Evolutionary conservation across 2,113 vertebrate genomes (phyloP).

Genomic region (Epinephelus moara): DNA sequence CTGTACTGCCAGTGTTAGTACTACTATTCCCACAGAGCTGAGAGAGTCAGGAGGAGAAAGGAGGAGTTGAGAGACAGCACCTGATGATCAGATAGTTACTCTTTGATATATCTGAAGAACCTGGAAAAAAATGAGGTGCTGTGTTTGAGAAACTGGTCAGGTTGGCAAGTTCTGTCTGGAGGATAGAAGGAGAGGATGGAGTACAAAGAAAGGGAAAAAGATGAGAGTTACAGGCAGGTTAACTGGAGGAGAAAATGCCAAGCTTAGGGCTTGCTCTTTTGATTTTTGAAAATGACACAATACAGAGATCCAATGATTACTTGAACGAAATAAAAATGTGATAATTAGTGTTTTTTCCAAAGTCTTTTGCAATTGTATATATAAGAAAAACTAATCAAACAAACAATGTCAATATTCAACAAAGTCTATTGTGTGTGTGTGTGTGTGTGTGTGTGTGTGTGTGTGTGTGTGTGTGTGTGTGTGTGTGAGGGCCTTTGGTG

Average conservation of each 20-base stretch:
- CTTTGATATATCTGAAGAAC: slow-evolving; percentile 12
- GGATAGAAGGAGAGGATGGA: background rate
- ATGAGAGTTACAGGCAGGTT: background rate
- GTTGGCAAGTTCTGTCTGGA: background rate
- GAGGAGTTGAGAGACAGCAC: slow-evolving; percentile 25
- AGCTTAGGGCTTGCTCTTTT: background rate
- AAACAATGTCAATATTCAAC: too few relatives aligned
- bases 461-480: too few relatives aligned
- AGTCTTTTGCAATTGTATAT: too few relatives aligned
- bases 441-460: too few relatives aligned
- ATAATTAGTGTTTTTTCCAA: too few relatives aligned
- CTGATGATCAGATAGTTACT: slow-evolving; percentile 32
- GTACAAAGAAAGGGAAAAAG: background rate
- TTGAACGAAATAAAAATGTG: too few relatives aligned
- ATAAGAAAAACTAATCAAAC: too few relatives aligned
- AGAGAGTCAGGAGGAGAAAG: slow-evolving; percentile 14
- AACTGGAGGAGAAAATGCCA: background rate
- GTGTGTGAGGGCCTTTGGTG: too few relatives aligned
- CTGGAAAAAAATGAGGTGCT: background rate
- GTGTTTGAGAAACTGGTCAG: slow-evolving; percentile 13
- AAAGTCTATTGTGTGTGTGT: too few relatives aligned
- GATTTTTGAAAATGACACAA: background rate
- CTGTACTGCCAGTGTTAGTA: slow-evolving; percentile 6
- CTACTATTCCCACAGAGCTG: slow-evolving; percentile 29
- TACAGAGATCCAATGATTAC: too few relatives aligned